Evolutionary conservation across 2,797 vertebrate genomes (phyloP).

Genomic region (Phoebastria nigripes): DNA sequence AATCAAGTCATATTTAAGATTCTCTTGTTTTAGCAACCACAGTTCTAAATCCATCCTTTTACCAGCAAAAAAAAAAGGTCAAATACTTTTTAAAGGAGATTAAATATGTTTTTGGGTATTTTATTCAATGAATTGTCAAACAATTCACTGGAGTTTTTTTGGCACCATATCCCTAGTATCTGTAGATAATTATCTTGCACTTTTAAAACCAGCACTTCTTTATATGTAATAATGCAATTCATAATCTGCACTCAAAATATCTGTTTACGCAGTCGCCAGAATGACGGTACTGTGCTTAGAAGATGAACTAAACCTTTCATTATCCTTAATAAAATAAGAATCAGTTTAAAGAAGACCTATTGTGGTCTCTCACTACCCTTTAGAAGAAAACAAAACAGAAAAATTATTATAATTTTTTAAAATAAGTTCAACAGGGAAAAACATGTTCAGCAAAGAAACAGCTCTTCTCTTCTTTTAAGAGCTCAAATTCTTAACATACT

Average conservation of each 20-base stretch:
- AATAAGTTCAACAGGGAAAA: not conserved
- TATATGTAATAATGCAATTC: not conserved
- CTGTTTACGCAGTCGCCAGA: not conserved
- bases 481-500: not conserved
- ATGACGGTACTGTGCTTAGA: not conserved
- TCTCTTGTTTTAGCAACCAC: not conserved
- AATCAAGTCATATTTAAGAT: not conserved
- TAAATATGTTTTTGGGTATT: not conserved
- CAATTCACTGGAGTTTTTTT: not conserved
- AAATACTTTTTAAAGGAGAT: not conserved
- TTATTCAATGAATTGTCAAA: not conserved
- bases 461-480: not conserved
- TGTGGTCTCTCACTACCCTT: not conserved
- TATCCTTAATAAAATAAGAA: not conserved
- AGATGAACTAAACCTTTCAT: not conserved
- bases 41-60: not conserved
- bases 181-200: not conserved
- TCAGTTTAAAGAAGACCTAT: slow-evolving; percentile 7
- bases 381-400: not conserved
- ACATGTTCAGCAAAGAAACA: not conserved
- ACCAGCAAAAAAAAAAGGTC: fast-evolving
- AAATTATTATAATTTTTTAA: not conserved
- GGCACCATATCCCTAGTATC: not conserved
- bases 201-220: not conserved
- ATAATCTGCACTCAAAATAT: not conserved